Evolutionary conservation across 1,140 invertebrate genomes (phyloP).

Genomic region (Nasonia giraulti): DNA sequence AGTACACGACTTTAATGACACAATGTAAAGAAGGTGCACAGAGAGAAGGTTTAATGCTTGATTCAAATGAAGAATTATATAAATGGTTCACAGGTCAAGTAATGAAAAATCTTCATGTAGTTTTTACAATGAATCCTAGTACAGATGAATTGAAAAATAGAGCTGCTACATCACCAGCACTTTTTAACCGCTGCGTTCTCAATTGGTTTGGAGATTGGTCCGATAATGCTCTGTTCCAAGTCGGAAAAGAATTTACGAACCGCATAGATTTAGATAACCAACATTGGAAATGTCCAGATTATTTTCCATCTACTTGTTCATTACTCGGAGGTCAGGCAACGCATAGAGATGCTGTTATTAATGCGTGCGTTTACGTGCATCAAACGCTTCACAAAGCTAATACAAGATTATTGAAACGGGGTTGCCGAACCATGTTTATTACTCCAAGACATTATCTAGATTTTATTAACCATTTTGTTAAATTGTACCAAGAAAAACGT

Average conservation of each 20-base stretch:
- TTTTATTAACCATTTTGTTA: conserved; percentile 99
- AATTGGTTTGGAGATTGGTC: conserved; percentile 99
- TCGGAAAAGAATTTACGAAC: conserved; percentile 91
- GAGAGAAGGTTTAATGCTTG: conserved; percentile 97
- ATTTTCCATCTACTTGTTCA: conserved; percentile 90
- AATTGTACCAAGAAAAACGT: conserved; percentile 97
- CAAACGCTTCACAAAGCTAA: conserved; percentile 97
- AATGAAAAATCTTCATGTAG: conserved; percentile 99
- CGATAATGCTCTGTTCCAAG: conserved; percentile 96
- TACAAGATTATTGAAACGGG: conserved; percentile 89
- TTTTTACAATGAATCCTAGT: conserved; percentile 99
- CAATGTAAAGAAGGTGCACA: conserved; percentile 99
- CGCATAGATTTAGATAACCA: conserved; percentile 88
- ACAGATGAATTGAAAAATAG: conserved; percentile 98
- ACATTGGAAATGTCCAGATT: conserved; percentile 88
- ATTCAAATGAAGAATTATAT: conserved; percentile 98
- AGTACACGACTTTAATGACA: conserved; percentile 99
- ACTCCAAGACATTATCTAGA: conserved; percentile 99
- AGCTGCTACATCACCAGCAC: conserved; percentile 97
- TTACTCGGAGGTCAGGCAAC: conserved; percentile 83
- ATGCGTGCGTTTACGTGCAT: conserved; percentile 98
- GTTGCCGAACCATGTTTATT: conserved; percentile 96
- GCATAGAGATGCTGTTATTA: conserved; percentile 96
- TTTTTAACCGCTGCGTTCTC: conserved; percentile 99
- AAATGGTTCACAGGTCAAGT: conserved; percentile 99